A percentile compares a stretch with the other conserved stretches of the same genome.
phyloP scores from a whole-genome alignment of 2,113 vertebrate species.

The Hippocampus mohnikei region DNA sequence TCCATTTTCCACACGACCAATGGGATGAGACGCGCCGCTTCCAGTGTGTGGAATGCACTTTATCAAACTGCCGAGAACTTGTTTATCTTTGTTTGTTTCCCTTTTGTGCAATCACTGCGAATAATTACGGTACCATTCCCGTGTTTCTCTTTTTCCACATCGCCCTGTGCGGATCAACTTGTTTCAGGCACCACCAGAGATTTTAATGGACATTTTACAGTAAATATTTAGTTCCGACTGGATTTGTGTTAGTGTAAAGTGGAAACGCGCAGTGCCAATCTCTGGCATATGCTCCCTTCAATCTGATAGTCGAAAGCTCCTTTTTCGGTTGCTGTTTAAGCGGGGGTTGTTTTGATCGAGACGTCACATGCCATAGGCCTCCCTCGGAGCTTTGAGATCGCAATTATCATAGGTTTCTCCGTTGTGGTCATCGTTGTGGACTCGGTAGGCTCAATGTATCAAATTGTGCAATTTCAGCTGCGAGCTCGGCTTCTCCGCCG shows the following conservation, averaged over 20 bases:
- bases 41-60: constrained; percentile 38
- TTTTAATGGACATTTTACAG: background rate
- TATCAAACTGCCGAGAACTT: constrained; percentile 18
- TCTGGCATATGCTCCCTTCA: background rate
- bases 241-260: constrained; percentile 6
- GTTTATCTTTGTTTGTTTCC: constrained; percentile 46
- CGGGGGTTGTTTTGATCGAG: background rate
- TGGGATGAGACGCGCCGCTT: constrained; percentile 13
- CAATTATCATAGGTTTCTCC: background rate
- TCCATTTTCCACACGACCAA: constrained; percentile 1
- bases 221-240: constrained; percentile 1
- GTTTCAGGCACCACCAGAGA: background rate
- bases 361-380: background rate
- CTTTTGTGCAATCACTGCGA: background rate
- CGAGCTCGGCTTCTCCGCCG: constrained; percentile 1
- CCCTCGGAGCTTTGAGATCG: background rate
- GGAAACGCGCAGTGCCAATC: constrained; percentile 7
- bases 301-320: background rate
- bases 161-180: background rate
- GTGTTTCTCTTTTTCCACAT: constrained; percentile 3
- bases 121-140: background rate
- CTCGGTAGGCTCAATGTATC: constrained; percentile 4
- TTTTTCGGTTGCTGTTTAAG: background rate
- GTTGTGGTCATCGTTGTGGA: background rate
- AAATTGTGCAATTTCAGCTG: constrained; percentile 15